A percentile compares a stretch with the other conserved stretches of the same genome.
Evolutionary conservation across 2,113 vertebrate genomes (phyloP).

Genomic region (Crotalus viridis): DNA sequence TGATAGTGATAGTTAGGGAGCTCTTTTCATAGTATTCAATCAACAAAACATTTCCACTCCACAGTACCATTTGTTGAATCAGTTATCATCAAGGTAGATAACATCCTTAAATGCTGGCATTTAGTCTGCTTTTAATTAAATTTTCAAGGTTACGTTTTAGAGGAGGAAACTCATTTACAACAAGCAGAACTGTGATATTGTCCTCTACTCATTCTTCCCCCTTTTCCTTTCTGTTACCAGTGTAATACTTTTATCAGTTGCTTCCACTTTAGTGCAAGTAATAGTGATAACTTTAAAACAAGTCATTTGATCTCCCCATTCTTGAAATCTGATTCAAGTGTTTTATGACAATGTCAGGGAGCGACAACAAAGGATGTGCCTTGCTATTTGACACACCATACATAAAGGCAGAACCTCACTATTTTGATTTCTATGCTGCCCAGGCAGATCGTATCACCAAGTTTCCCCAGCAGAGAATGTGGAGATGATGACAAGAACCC

Average conservation of each 20-base stretch:
- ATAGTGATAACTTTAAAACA: conserved; percentile 55
- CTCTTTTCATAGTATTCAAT: conserved; percentile 61
- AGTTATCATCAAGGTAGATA: conserved; percentile 53
- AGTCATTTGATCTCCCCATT: conserved; percentile 52
- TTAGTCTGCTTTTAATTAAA: conserved; percentile 72
- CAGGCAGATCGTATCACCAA: not conserved
- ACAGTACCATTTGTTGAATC: conserved; percentile 70
- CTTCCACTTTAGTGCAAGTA: conserved; percentile 65
- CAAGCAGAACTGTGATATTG: conserved; percentile 47
- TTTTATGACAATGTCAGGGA: conserved; percentile 40
- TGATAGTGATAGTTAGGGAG: not conserved
- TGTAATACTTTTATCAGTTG: conserved; percentile 63
- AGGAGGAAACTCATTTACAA: conserved; percentile 64
- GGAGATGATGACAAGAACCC: not conserved
- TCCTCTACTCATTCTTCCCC: conserved; percentile 27
- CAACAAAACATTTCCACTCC: conserved; percentile 63
- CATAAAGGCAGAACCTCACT: not conserved
- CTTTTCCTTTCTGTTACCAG: conserved; percentile 30
- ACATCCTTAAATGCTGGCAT: conserved; percentile 59
- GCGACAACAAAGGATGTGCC: not conserved
- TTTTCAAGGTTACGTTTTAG: conserved; percentile 65
- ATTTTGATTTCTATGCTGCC: not conserved
- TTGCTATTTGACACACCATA: not conserved
- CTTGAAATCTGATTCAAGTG: conserved; percentile 47
- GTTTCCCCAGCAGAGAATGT: not conserved